Base-by-base conservation (phyloP, 2,888 invertebrate genomes). In the Apotomis capreana region DNA sequence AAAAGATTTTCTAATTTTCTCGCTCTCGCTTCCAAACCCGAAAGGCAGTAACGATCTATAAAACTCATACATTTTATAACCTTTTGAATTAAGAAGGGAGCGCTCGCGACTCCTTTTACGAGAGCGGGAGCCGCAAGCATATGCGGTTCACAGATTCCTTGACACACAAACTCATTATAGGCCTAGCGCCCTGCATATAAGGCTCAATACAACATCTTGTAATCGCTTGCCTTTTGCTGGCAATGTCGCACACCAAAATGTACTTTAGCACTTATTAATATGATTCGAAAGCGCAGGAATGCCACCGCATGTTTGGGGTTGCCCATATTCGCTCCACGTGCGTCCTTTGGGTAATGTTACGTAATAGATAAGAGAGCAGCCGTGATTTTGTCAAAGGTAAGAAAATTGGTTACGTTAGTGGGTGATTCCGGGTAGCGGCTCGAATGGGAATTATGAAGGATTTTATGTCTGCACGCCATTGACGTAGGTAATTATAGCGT, bases 321-420 rank as follows among this genome's bases (percentile, higher is more conserved):
- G 77, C 78, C 77, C 78, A 84, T 90, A 91, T 92, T 89, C 91
- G 80, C 79, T 79, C 81, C 87, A 89, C 91, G 90, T 91, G 79
- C 84, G 91, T 88, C 92, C 91, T 91, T 87, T 88, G 92, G 91
- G 92, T 90, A 89, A 92, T 91, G 92, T 92, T 89, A 89, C 88
- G 89, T 92, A 92, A 91, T 91, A 90, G 88, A 89, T 87, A 86
- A 84, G 83, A 83, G 87, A 85, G 86, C 83, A 80, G 82, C 80
- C 84, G 88, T 89, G 92, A 92, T 93, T 93, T 90, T 90, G 91
- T 92, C 92, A 93, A 92, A 93, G 92, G 92, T 92, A 92, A 91
- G 89, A 91, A 92, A 92, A 93, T 92, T 93, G 91, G 90, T 91
- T 90, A 87, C 85, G 89, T 89, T 89, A 89, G 87, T 89, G 88